Conservation (phyloP, 2,888 invertebrate genomes). For the Hypena proboscidalis region DNA sequence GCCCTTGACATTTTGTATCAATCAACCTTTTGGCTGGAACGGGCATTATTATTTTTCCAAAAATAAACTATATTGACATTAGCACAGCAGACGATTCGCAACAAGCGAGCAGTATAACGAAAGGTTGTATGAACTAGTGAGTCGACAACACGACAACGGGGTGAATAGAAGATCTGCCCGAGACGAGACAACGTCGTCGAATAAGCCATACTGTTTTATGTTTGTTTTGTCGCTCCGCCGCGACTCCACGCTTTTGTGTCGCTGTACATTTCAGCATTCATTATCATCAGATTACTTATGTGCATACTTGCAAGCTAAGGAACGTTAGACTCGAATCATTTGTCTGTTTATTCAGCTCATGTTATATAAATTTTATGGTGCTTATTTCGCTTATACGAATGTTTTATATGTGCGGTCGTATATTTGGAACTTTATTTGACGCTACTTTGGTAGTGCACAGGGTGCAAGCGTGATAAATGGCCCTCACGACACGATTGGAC, state of each 20-base stretch:
- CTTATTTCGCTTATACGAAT: too few species aligned
- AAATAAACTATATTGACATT: slow-evolving; percentile 15
- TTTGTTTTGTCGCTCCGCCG: slow-evolving; percentile 60
- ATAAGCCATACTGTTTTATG: slow-evolving; percentile 69
- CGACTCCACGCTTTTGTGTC: slow-evolving; percentile 68
- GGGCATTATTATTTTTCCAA: too few species aligned
- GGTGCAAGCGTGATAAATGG: too few species aligned
- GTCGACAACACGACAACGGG: slow-evolving; percentile 18
- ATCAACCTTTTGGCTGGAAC: too few species aligned
- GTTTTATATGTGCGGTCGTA: too few species aligned
- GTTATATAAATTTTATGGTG: too few species aligned
- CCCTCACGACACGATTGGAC: too few species aligned
- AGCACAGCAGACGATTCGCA: slow-evolving; percentile 15
- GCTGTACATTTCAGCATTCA: slow-evolving; percentile 66
- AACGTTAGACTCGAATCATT: slow-evolving; percentile 11
- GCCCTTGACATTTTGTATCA: too few species aligned
- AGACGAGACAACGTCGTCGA: slow-evolving; percentile 36
- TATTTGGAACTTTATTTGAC: too few species aligned
- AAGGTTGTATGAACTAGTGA: too few species aligned
- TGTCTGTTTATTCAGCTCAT: too few species aligned
- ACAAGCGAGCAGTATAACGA: slow-evolving; percentile 18
- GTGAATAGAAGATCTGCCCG: slow-evolving; percentile 35
- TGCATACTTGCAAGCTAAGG: slow-evolving; percentile 29
- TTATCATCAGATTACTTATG: slow-evolving; percentile 66
- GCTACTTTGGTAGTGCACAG: too few species aligned